Base-by-base conservation (phyloP, 2,113 vertebrate genomes). In the Struthidea cinerea region DNA sequence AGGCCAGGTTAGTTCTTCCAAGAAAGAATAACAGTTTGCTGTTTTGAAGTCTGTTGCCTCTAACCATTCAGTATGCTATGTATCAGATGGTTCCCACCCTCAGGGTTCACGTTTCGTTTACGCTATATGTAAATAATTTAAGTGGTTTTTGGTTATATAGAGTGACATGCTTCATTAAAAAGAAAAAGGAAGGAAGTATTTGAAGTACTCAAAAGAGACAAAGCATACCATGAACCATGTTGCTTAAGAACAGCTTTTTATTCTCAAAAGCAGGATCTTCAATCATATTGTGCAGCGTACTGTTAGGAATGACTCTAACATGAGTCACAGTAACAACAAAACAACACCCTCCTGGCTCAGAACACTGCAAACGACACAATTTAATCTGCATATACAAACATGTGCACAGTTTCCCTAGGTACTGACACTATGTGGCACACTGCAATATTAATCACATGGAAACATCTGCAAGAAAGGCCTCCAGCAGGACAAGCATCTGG, bases 21-120 rank as follows among this genome's bases (percentile, higher is more conserved):
- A 55, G 83, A 84, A 95, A 84, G 56, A 89, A 3, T 11, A 93
- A 67, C 8, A 71, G 47, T 35, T 61, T 33, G 28, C 28, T 59
- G 14, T 9, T 90, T 69, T 9, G 27, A 79, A 80, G 60, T 70
- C 76, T 69, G 10, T 46, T 57, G 68, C 35, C 8, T 74, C 55
- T 91, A 42, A 50, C 30, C 50, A 67, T 19, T 55, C 64, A 77
- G 17, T 0, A 0, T 30, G 47, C 42, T 46, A 26, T 0, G 0
- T 81, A 93, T 93, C 86, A 89, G 42, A 74, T 84, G 64, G 41
- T 26, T 78, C 56, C 84, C 47, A 53, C 35, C 27, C 56, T 39
- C 39, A 67, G 27, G 76, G 68, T 71, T 96, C 91, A 63, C 2
- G 1, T 95, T 95, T 95, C 68, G 1, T 59, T 84, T 60, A 64